Evolutionary conservation across 1,140 invertebrate species (phyloP).

Genomic region (Zaprionus nigranus): DNA sequence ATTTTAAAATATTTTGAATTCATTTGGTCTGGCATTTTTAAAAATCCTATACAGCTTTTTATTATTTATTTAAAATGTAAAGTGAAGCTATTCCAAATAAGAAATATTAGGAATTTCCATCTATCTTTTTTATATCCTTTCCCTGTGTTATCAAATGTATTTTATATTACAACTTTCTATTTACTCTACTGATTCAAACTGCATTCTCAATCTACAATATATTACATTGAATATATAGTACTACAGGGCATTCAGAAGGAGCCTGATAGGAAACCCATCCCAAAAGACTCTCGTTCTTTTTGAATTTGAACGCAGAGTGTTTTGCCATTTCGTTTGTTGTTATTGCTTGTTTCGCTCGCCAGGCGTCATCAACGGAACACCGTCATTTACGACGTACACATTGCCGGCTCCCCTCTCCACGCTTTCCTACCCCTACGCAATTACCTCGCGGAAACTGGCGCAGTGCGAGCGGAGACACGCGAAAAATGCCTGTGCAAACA

Average conservation of each 20-base stretch:
- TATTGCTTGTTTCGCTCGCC: slow-evolving; percentile 34
- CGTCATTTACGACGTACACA: slow-evolving; percentile 33
- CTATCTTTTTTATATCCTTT: too few relatives aligned
- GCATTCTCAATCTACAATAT: neutral
- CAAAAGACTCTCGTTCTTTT: slow-evolving; percentile 9
- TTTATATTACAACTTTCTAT: too few relatives aligned
- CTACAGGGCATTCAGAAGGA: neutral
- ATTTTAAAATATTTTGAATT: too few relatives aligned
- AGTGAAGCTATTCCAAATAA: too few relatives aligned
- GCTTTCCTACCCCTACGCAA: slow-evolving; percentile 42
- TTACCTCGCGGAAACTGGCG: slow-evolving; percentile 61
- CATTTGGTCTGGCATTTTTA: too few relatives aligned
- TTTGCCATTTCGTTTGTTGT: slow-evolving; percentile 22
- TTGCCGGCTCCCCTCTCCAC: slow-evolving; percentile 1
- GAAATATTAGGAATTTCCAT: too few relatives aligned
- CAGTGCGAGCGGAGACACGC: slow-evolving; percentile 32
- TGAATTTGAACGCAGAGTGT: slow-evolving; percentile 10
- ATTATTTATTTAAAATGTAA: too few relatives aligned
- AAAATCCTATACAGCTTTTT: too few relatives aligned
- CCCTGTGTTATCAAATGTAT: too few relatives aligned
- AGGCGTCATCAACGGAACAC: slow-evolving; percentile 35
- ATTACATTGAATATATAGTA: neutral
- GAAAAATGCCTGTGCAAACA: slow-evolving; percentile 64
- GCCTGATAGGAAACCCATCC: neutral
- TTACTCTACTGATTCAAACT: neutral